phyloP scores from a whole-genome alignment of 2,797 vertebrate genomes.

The Amphiprion clarkii region DNA sequence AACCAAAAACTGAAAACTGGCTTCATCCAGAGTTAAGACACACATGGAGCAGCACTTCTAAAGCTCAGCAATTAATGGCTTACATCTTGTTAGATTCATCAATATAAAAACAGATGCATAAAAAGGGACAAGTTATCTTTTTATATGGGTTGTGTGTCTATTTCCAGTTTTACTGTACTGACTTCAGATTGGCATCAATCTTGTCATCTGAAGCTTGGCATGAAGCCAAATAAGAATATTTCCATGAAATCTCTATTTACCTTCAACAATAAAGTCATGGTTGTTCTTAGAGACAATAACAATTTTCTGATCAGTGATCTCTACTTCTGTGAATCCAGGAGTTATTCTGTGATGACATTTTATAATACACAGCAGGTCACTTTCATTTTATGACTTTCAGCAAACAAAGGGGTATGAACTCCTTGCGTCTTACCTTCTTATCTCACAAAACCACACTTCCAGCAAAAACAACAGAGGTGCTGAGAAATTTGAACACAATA shows the following conservation, averaged over 20 bases:
- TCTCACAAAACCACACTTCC: slow-evolving; percentile 48
- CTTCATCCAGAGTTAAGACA: not conserved
- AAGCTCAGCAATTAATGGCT: not conserved
- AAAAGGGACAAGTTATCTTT: too few species aligned
- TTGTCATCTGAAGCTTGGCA: not conserved
- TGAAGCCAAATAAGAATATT: not conserved
- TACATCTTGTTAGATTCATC: not conserved
- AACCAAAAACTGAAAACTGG: not conserved
- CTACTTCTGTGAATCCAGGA: not conserved
- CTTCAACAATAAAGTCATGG: not conserved
- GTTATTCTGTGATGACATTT: slow-evolving; percentile 24
- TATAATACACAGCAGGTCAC: slow-evolving; percentile 22
- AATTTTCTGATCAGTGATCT: not conserved
- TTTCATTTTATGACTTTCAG: slow-evolving; percentile 35
- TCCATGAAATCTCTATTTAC: not conserved
- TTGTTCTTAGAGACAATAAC: not conserved
- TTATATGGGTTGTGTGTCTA: too few species aligned
- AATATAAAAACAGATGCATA: too few species aligned
- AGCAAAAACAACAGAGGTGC: slow-evolving; percentile 46
- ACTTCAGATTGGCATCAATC: not conserved
- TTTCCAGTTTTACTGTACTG: not conserved
- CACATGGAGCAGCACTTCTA: not conserved
- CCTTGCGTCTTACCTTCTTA: slow-evolving; percentile 50
- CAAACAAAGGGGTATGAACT: slow-evolving; percentile 14
- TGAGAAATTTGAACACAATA: slow-evolving; percentile 27